A percentile compares a stretch with the other conserved stretches of the same genome.
Conservation (phyloP, 2,113 vertebrate species). For the Oncorhynchus kisutch region DNA sequence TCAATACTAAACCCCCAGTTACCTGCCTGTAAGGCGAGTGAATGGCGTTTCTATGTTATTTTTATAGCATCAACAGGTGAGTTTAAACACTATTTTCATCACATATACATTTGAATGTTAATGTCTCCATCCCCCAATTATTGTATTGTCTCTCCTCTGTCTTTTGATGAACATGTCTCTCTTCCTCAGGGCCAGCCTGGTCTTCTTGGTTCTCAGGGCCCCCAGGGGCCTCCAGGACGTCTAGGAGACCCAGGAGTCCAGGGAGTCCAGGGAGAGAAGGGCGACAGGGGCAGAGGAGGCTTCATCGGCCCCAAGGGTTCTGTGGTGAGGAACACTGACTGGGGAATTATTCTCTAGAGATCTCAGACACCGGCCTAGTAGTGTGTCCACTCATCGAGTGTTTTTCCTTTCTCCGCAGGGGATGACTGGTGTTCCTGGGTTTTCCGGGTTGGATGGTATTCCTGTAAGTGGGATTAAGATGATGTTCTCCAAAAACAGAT, state of each 20-base stretch:
- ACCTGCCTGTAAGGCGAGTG: neutral
- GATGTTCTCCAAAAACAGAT: too few relatives aligned
- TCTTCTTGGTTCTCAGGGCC: slow-evolving; percentile 80
- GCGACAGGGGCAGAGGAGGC: slow-evolving; percentile 80
- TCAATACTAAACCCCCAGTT: neutral
- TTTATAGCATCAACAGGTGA: neutral
- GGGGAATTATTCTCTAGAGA: neutral
- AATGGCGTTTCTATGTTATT: neutral
- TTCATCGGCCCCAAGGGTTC: slow-evolving; percentile 84
- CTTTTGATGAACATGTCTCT: neutral
- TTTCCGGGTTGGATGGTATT: slow-evolving; percentile 85
- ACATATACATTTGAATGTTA: neutral
- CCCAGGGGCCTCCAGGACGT: slow-evolving; percentile 79
- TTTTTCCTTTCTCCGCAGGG: slow-evolving; percentile 72
- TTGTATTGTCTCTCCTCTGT: neutral
- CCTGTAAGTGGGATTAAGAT: slow-evolving; percentile 81
- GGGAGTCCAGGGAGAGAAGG: slow-evolving; percentile 89
- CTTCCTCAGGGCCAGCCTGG: slow-evolving; percentile 84
- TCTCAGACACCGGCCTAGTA: neutral
- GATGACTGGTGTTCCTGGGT: slow-evolving; percentile 88
- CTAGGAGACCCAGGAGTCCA: slow-evolving; percentile 82
- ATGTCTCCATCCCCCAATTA: neutral
- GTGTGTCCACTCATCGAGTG: too few relatives aligned
- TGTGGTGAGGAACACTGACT: slow-evolving; percentile 66
- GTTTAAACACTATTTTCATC: neutral